A percentile compares a stretch with the other conserved stretches of the same genome.
Conservation (phyloP, 2,797 vertebrate species). For the Enteromius viviparus region DNA sequence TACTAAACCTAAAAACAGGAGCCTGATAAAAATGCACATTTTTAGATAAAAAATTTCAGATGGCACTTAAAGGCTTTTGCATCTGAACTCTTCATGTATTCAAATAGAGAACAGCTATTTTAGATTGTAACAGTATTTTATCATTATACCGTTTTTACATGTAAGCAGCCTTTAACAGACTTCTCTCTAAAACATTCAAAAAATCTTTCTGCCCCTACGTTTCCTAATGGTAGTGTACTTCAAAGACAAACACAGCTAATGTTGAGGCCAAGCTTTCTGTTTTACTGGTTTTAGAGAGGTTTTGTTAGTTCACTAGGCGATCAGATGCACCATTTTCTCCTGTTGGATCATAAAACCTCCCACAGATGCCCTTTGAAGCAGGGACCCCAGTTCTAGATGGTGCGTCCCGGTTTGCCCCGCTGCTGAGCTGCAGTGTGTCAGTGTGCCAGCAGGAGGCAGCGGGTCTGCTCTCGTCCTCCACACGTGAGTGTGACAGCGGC, state of each 20-base stretch:
- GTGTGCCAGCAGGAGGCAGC: conserved; percentile 35
- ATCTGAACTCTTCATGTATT: background rate
- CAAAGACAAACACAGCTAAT: background rate
- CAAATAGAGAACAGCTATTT: background rate
- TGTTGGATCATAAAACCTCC: background rate
- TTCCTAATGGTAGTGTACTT: background rate
- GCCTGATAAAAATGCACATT: too few relatives aligned
- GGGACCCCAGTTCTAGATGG: background rate
- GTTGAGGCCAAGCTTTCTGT: background rate
- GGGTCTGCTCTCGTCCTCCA: conserved; percentile 53
- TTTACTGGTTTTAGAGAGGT: background rate
- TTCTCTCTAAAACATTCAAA: background rate
- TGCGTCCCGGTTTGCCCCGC: background rate
- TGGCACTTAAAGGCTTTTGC: too few relatives aligned
- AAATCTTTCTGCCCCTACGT: background rate
- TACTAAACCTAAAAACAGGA: too few relatives aligned
- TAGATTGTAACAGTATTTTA: background rate
- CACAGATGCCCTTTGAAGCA: background rate
- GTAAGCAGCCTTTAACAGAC: background rate
- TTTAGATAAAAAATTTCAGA: too few relatives aligned
- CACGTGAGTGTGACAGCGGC: conserved; percentile 73
- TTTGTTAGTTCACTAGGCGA: background rate
- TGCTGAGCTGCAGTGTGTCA: background rate
- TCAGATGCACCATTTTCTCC: background rate
- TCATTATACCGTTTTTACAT: background rate